Evolutionary conservation across 2,888 invertebrate species (phyloP).

Genomic region (Orthonychiurus folsomi): DNA sequence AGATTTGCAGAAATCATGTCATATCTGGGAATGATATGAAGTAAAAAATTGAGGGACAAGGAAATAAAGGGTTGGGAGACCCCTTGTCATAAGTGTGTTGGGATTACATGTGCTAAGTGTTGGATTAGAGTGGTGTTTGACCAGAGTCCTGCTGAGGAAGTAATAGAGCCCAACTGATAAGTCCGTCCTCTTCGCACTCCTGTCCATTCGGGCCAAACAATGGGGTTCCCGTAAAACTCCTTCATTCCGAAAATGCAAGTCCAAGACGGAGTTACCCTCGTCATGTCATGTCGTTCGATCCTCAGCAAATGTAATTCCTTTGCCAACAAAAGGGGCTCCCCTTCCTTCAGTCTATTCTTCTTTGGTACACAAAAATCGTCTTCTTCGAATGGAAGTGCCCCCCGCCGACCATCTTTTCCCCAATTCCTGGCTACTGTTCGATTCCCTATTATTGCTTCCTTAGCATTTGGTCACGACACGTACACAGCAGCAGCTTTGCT

Average conservation of each 20-base stretch:
- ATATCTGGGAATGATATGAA: too few species aligned
- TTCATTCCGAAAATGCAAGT: background rate
- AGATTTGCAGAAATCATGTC: too few species aligned
- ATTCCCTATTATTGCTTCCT: constrained; percentile 21
- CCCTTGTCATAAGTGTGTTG: background rate
- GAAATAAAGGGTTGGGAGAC: too few species aligned
- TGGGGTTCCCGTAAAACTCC: background rate
- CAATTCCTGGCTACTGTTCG: constrained; percentile 29
- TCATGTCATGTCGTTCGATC: background rate
- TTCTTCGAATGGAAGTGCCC: constrained; percentile 14
- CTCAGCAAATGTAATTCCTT: constrained; percentile 1
- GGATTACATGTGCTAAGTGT: background rate
- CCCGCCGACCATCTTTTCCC: constrained; percentile 21
- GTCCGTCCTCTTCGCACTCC: background rate
- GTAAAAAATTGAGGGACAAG: too few species aligned
- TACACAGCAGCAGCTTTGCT: background rate
- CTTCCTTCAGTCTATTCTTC: constrained; percentile 12
- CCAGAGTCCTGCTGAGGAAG: constrained; percentile 33
- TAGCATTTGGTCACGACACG: constrained; percentile 26
- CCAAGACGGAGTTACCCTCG: background rate
- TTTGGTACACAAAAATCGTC: constrained; percentile 21
- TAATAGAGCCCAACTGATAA: constrained; percentile 25
- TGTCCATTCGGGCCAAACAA: background rate
- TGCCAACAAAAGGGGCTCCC: constrained; percentile 13
- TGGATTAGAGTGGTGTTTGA: constrained; percentile 23